Base-by-base conservation (phyloP, 2,797 vertebrate genomes). In the Diplodus sargus region DNA sequence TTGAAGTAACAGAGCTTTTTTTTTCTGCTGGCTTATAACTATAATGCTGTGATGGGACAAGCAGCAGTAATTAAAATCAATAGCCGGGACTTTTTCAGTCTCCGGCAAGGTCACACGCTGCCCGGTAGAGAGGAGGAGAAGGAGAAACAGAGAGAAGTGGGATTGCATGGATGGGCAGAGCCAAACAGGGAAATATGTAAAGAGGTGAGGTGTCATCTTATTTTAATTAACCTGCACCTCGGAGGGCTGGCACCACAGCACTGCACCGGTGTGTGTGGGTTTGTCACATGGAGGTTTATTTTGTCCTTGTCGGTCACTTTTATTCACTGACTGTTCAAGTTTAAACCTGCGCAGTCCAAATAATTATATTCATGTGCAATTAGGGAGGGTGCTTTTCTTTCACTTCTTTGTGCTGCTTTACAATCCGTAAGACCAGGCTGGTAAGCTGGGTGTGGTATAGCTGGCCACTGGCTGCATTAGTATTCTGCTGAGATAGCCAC, bases 1-100 rank as follows among this genome's bases (percentile, higher is more conserved):
- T 81, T 66, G 76, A 91, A 90, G 86, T 88, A 85, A 84, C 87
- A 85, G 79, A 89, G 89, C 91, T 91, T 85, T 94, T 94, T 94
- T 91, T 34, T 34, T 39, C 89, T 94, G 93, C 93, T 93, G 89
- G 93, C 95, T 94, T 93, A 93, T 96, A 93, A 87, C 91, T 94
- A 94, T 95, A 90, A 89, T 79, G 86, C 95, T 95, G 95, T 93
- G 95, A 94, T 93, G 92, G 95, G 94, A 96, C 94, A 94, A 95
- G 95, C 93, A 90, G 92, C 92, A 93, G 93, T 96, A 97, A 99
- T 98, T 99, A 98, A 98, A 99, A 98, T 99, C 97, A 98, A 97
- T 98, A 97, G 94, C 94, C 92, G 95, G 96, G 94, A 97, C 94
- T 96, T 94, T 91, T 93, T 83, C 93, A 94, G 95, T 95, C 94